Conservation (phyloP, 2,888 invertebrate species). For the Camponotus fellah region DNA sequence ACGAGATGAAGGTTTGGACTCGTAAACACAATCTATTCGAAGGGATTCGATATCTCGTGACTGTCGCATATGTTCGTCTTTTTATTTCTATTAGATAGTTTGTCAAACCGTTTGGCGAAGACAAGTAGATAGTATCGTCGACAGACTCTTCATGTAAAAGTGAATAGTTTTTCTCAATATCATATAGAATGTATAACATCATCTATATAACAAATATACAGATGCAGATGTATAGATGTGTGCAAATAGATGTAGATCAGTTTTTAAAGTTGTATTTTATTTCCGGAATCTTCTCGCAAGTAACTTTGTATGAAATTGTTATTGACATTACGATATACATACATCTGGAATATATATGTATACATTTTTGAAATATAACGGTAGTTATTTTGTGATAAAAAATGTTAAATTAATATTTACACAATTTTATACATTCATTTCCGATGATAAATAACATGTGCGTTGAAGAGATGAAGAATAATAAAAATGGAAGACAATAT, state of each 20-base stretch:
- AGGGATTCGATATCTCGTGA: constrained; percentile 70
- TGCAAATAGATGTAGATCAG: too few species aligned
- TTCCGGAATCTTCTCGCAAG: neutral
- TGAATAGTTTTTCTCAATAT: neutral
- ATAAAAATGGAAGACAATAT: neutral
- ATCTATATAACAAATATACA: neutral
- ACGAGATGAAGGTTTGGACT: constrained; percentile 63
- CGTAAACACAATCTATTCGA: constrained; percentile 61
- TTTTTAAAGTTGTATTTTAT: neutral
- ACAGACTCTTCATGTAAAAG: constrained; percentile 26
- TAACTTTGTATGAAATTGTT: neutral
- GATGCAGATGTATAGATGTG: neutral
- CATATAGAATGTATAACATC: neutral
- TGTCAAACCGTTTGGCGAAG: constrained; percentile 56
- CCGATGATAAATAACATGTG: neutral
- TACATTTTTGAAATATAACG: neutral
- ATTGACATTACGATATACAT: neutral
- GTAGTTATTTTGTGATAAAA: neutral
- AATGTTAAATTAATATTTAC: constrained; percentile 4
- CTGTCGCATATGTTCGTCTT: constrained; percentile 50
- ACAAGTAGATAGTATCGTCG: constrained; percentile 56
- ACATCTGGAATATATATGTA: neutral
- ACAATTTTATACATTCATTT: neutral
- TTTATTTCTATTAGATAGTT: constrained; percentile 66
- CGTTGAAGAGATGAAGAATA: neutral